Evolutionary conservation across 1,140 invertebrate species (phyloP).

Genomic region (Chymomyza costata): DNA sequence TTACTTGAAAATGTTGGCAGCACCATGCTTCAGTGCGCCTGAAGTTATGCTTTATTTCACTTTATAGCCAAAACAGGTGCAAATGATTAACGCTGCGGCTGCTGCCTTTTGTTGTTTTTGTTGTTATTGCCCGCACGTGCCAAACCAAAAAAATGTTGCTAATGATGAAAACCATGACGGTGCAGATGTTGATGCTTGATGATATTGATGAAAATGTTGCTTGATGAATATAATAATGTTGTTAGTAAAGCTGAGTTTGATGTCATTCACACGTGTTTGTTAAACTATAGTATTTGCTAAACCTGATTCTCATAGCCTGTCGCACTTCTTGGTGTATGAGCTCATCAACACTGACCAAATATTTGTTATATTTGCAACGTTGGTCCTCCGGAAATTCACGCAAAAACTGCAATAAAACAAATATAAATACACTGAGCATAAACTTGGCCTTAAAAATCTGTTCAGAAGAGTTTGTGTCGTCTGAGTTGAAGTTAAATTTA

Average conservation of each 20-base stretch:
- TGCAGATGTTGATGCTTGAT: slow-evolving; percentile 5
- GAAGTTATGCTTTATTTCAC: no score
- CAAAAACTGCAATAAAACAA: slow-evolving; percentile 44
- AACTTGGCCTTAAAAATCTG: no score
- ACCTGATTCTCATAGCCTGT: slow-evolving; percentile 65
- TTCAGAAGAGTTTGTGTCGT: no score
- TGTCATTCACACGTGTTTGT: neutral
- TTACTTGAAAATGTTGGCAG: neutral
- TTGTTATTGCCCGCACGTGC: no score
- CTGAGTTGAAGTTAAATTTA: no score
- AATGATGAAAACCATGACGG: no score
- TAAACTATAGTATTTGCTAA: slow-evolving; percentile 6
- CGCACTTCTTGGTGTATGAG: slow-evolving; percentile 58
- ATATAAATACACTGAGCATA: slow-evolving; percentile 18
- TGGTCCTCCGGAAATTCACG: slow-evolving; percentile 59
- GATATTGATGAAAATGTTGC: slow-evolving; percentile 16
- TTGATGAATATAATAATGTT: no score
- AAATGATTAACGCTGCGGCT: neutral
- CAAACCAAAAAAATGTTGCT: no score
- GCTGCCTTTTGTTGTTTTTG: no score
- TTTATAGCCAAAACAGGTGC: slow-evolving; percentile 4
- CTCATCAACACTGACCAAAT: slow-evolving; percentile 57
- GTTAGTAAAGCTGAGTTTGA: neutral
- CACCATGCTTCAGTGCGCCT: slow-evolving; percentile 1
- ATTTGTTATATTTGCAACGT: slow-evolving; percentile 52